Percentiles rank a stretch among this genome's conserved stretches.
These are phyloP conservation scores for Pterocles gutturalis DNA, from an alignment of 2,113 vertebrate genomes.

Conservation along the genomic window DNA sequence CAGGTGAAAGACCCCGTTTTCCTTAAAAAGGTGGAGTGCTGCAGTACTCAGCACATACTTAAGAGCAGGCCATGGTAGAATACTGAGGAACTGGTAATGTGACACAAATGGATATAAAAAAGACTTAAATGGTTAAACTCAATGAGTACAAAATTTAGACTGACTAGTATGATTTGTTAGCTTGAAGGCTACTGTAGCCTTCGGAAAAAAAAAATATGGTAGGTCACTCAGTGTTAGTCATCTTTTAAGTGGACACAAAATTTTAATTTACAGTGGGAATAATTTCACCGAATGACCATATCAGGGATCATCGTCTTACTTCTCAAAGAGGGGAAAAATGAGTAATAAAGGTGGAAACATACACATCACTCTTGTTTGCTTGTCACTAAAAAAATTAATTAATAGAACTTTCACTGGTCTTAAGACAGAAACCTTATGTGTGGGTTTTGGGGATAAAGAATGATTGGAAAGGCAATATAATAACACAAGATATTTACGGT, in stretches of 20 bases:
- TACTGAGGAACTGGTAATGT: background rate
- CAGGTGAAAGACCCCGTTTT: background rate
- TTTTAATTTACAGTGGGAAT: constrained; percentile 57
- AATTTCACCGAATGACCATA: constrained; percentile 51
- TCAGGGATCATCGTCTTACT: constrained; percentile 36
- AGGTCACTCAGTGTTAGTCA: constrained; percentile 60
- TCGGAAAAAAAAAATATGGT: background rate
- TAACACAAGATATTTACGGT: background rate
- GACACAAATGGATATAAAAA: background rate
- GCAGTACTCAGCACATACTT: background rate
- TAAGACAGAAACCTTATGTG: background rate
- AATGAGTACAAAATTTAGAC: constrained; percentile 6
- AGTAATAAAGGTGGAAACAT: constrained; percentile 69
- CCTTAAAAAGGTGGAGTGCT: background rate
- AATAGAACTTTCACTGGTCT: constrained; percentile 19
- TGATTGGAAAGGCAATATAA: background rate
- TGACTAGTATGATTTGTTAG: constrained; percentile 58
- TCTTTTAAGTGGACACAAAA: constrained; percentile 16
- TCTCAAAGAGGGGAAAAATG: constrained; percentile 48
- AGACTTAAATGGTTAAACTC: constrained; percentile 32
- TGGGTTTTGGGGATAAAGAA: background rate
- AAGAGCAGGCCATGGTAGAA: background rate
- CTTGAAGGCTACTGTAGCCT: constrained; percentile 18
- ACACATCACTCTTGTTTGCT: constrained; percentile 61
- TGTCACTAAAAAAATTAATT: constrained; percentile 59